Evolutionary conservation across 1,140 invertebrate species (phyloP).

Genomic region (Panagrolaimus sp.): DNA sequence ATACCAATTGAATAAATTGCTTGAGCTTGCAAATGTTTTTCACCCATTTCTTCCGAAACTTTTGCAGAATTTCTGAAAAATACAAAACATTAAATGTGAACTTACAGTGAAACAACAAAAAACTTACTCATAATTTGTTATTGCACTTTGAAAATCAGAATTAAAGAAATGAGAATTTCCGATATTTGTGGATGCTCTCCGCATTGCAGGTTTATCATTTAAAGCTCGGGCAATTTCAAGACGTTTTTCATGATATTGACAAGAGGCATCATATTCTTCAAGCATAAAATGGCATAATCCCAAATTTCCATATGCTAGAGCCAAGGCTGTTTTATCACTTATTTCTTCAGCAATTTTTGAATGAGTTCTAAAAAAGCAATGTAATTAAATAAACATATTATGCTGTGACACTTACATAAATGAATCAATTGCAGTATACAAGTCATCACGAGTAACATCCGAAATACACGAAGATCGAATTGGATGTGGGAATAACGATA

Average conservation of each 20-base stretch:
- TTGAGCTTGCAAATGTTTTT: too few species aligned
- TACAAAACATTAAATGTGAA: too few species aligned
- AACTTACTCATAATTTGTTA: slow-evolving; percentile 6
- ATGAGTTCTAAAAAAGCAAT: not conserved
- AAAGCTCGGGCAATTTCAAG: not conserved
- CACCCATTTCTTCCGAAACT: too few species aligned
- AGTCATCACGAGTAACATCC: not conserved
- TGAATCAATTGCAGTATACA: slow-evolving; percentile 14
- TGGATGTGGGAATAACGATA: not conserved
- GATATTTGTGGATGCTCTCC: not conserved
- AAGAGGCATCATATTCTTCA: not conserved
- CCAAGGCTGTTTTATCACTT: not conserved
- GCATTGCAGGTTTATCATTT: not conserved
- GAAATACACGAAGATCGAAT: not conserved
- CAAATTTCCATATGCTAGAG: not conserved
- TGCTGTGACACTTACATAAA: not conserved
- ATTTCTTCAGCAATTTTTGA: slow-evolving; percentile 16
- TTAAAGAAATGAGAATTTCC: slow-evolving; percentile 4
- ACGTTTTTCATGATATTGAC: slow-evolving; percentile 13
- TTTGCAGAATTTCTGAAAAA: too few species aligned
- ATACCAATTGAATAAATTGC: too few species aligned
- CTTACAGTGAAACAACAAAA: too few species aligned
- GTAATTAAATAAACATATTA: not conserved
- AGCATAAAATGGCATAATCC: not conserved
- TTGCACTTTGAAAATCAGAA: not conserved